Conservation (phyloP, 1,140 invertebrate species). For the Octopus sinensis region DNA sequence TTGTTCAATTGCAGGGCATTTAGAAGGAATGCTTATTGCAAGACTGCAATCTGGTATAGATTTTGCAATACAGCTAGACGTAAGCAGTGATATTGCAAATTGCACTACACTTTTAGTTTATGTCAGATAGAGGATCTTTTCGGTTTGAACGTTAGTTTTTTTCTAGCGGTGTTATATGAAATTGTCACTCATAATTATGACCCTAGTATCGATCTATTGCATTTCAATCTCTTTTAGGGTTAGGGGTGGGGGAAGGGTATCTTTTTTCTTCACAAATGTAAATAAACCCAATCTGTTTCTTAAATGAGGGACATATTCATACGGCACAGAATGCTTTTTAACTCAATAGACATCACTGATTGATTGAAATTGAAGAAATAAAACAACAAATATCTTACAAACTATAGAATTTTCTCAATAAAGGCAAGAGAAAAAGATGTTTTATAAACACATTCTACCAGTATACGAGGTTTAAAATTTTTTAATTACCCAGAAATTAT, state of each 20-base stretch:
- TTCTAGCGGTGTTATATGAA: no score
- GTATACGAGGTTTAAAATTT: background rate
- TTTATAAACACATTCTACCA: background rate
- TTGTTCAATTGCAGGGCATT: background rate
- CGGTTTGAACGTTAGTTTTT: no score
- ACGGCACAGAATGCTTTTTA: no score
- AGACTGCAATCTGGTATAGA: background rate
- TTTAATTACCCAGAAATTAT: background rate
- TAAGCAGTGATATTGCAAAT: background rate
- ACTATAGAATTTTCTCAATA: no score
- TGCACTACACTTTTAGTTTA: background rate
- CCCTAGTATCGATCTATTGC: background rate
- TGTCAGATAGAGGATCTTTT: background rate
- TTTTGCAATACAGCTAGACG: background rate
- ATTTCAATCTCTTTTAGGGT: background rate
- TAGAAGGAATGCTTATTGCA: background rate
- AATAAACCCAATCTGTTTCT: no score
- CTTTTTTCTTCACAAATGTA: background rate
- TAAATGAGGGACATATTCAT: no score
- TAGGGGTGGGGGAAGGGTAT: background rate
- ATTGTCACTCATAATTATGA: background rate
- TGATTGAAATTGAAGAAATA: no score
- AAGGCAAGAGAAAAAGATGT: no score
- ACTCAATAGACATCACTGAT: no score
- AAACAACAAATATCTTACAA: no score